phyloP scores from a whole-genome alignment of 2,797 vertebrate species.

The Petrocephalus sullivani region DNA sequence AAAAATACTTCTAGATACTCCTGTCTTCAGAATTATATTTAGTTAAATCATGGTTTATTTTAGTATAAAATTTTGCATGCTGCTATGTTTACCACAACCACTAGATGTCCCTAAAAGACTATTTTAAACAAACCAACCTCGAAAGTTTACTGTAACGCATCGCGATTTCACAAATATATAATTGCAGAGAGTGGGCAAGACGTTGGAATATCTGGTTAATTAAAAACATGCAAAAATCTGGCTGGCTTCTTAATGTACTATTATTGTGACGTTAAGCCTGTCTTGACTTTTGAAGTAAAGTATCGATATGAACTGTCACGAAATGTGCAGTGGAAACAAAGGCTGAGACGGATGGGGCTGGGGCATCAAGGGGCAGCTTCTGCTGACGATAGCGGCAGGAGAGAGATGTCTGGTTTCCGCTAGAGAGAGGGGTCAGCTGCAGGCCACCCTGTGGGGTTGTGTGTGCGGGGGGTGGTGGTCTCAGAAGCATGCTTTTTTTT shows the following conservation, averaged over 20 bases:
- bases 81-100: constrained; percentile 26
- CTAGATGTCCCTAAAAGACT: constrained; percentile 41
- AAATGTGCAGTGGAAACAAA: constrained; percentile 30
- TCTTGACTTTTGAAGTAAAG: not conserved
- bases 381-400: not conserved
- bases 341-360: constrained; percentile 23
- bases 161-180: not conserved
- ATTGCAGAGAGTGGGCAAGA: not conserved
- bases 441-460: not conserved
- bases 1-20: not conserved
- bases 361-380: not conserved
- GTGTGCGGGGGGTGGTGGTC: not conserved
- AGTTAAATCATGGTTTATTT: not conserved
- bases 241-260: not conserved
- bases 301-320: constrained; percentile 1
- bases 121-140: not conserved
- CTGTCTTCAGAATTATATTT: not conserved
- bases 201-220: not conserved
- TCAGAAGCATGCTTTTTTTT: not conserved
- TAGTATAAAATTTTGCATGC: not conserved
- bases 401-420: not conserved
- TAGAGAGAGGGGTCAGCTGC: not conserved
- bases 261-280: not conserved
- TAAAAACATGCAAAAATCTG: not conserved
- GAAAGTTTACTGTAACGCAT: not conserved